Percentiles rank a stretch among this genome's conserved stretches.
Evolutionary conservation across 2,888 invertebrate genomes (phyloP).

Genomic region (Odontothrips loti): DNA sequence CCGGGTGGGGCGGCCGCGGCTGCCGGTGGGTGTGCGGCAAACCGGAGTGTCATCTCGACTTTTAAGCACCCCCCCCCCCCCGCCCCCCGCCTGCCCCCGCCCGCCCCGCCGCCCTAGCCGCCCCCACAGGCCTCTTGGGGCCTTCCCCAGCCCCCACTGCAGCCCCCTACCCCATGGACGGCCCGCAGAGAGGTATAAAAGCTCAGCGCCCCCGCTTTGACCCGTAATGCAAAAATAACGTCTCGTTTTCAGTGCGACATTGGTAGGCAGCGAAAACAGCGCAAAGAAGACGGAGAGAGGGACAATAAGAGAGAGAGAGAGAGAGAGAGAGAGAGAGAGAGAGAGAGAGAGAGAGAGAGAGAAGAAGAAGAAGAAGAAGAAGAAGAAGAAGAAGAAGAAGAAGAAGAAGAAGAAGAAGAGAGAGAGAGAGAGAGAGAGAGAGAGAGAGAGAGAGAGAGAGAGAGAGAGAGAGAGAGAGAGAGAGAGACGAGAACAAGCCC

Average conservation of each 20-base stretch:
- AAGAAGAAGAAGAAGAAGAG: background rate
- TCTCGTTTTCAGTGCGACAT: background rate
- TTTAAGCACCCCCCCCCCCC: background rate
- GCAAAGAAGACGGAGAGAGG: background rate
- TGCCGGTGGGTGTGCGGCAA: background rate
- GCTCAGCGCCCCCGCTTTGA: background rate
- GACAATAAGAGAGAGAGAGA: background rate
- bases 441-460: no score
- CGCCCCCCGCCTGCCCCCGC: background rate
- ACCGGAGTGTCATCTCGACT: constrained; percentile 6
- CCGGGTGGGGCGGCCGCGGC: no score
- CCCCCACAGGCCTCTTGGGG: no score
- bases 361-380: background rate
- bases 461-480: no score
- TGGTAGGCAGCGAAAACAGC: background rate
- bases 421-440: constrained; percentile 3
- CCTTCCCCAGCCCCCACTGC: no score
- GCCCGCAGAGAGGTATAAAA: background rate
- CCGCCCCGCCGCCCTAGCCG: no score
- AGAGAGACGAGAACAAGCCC: no score
- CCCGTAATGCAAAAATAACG: background rate
- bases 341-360: background rate
- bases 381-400: background rate
- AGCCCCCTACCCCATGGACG: background rate
- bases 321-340: background rate